Evolutionary conservation across 2,797 vertebrate species (phyloP), one percentile per base, ranked within the genome.

Genomic region (Hippocampus kuda): DNA sequence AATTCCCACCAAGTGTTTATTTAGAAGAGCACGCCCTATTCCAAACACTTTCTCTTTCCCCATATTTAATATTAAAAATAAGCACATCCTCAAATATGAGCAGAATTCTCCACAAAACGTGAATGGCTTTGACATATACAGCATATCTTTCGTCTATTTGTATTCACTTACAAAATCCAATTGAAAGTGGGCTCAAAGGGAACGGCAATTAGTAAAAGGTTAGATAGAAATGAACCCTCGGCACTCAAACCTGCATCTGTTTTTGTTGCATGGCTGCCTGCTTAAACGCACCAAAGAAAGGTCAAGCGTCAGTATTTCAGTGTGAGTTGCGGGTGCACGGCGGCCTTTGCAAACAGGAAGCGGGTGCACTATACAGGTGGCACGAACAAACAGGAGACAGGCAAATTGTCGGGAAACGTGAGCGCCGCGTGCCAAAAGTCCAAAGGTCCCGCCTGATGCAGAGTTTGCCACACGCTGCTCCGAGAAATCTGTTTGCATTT

Each of bases 401-500:
- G 70, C 53, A 5, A 70, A 44, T 4, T 63, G 49, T 41, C 65
- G 79, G 72, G 68, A 83, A 84, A 82, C 53, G 65, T 74, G 7
- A 56, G 46, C 69, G 75, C 73, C 71, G 73, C 73, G 81, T 65
- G 42, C 42, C 42, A 18, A 46, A 27, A 48, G 42, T 48, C 24
- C 42, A 63, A 46, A 65, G 11, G 51, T 72, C 71, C 68, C n/a
- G 42, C 61, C 53, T 12, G 51, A 53, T 51, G 79, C 72, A 74
- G 76, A 68, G 75, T 70, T 77, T 66, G 71, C 72, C 74, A 76
- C 76, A 78, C 81, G 84, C 85, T 84, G 79, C 83, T 83, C 87
- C 56, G 16, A 81, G 77, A 85, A 86, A 89, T 88, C 81, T 89
- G 84, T 85, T 81, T 66, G 79, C 79, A 79, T 84, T 88, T 91